Evolutionary conservation across 2,888 invertebrate genomes (phyloP).

Genomic region (Marronus borbonicus): DNA sequence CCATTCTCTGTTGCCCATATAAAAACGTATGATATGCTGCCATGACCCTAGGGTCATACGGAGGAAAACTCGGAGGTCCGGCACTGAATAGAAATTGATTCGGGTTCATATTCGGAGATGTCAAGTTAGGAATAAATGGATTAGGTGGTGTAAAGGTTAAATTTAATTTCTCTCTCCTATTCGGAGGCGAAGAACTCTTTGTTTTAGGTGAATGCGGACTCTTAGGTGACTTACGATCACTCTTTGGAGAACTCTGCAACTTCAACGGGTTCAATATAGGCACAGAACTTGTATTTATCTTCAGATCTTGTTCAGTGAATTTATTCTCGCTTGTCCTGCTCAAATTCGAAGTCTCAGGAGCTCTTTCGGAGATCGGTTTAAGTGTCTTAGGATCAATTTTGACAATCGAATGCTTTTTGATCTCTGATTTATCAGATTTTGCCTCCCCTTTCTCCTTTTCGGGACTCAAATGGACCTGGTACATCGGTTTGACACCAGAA

Average conservation of each 20-base stretch:
- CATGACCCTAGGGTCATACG: conserved; percentile 68
- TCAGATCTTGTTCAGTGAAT: conserved; percentile 57
- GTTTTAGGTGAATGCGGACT: conserved; percentile 67
- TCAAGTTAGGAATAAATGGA: conserved; percentile 69
- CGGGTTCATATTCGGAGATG: conserved; percentile 67
- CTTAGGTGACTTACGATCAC: conserved; percentile 66
- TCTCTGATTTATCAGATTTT: conserved; percentile 63
- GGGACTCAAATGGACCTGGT: conserved; percentile 69
- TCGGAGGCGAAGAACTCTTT: conserved; percentile 57
- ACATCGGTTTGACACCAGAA: conserved; percentile 76
- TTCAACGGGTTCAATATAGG: conserved; percentile 70
- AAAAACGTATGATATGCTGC: conserved; percentile 66
- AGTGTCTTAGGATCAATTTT: conserved; percentile 76
- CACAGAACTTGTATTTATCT: conserved; percentile 70
- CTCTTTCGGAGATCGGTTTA: conserved; percentile 71
- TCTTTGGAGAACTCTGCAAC: conserved; percentile 65
- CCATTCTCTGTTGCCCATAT: conserved; percentile 60
- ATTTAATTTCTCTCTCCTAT: conserved; percentile 62
- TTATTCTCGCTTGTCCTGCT: conserved; percentile 56
- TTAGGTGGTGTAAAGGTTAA: conserved; percentile 69
- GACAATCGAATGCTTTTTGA: conserved; percentile 69
- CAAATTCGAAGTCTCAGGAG: conserved; percentile 66
- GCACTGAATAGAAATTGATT: conserved; percentile 67
- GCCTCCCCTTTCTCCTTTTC: conserved; percentile 60
- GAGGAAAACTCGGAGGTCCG: conserved; percentile 65